phyloP scores from a whole-genome alignment of 2,113 vertebrate species.

The Hemibagrus wyckioides region DNA sequence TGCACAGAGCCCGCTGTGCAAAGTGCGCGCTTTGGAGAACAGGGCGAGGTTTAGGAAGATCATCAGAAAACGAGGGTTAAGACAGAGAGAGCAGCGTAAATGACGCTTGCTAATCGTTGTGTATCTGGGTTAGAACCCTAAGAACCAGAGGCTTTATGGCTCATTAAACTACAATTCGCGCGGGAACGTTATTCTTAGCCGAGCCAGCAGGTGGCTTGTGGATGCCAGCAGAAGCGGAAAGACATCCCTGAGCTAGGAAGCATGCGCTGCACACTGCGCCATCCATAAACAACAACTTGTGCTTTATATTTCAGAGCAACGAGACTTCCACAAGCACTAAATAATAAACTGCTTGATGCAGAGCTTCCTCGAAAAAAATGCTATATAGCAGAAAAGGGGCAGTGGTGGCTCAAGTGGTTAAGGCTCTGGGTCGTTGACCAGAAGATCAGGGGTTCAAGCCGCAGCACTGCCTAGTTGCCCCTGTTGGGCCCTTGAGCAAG shows the following conservation, averaged over 20 bases:
- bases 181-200: constrained; percentile 5
- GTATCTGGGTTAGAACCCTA: neutral
- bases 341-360: neutral
- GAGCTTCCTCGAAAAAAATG: neutral
- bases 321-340: neutral
- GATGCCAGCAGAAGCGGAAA: neutral
- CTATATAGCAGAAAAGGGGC: too few relatives aligned
- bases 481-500: too few relatives aligned
- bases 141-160: constrained; percentile 6
- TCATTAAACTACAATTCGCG: constrained; percentile 7
- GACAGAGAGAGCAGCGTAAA: constrained; percentile 18
- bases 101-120: neutral
- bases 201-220: constrained; percentile 17
- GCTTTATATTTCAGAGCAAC: neutral
- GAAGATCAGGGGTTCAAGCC: too few relatives aligned
- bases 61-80: neutral
- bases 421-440: too few relatives aligned
- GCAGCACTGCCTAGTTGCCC: too few relatives aligned
- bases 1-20: neutral
- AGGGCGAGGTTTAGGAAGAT: neutral
- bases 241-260: neutral
- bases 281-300: neutral
- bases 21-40: neutral
- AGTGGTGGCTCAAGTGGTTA: too few relatives aligned
- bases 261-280: neutral